Base-by-base conservation (phyloP, 1,140 invertebrate species). In the Helicoverpa armigera region DNA sequence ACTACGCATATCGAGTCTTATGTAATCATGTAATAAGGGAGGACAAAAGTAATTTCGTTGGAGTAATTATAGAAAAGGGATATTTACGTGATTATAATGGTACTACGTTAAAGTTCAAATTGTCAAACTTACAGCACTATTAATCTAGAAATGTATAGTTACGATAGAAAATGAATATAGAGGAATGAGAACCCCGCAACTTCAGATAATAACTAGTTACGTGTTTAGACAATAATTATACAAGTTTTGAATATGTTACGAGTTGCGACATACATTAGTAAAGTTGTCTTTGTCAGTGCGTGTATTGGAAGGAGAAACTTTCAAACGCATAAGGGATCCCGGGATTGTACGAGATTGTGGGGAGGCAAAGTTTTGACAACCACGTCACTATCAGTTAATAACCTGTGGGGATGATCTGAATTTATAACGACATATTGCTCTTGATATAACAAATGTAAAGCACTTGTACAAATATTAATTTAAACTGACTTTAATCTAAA, bases 331-430 rank as follows among this genome's bases (percentile, higher is more conserved):
- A 90, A 92, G 91, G 89, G 88, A 90, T 87, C 80, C 81, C 67
- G 82, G 88, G 58, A 31, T 29, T 29, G 11, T 29, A 60, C 35
- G 85, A 89, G 87, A 85, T 86, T 83, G 79, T 83, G 76, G 83
- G 83, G 83, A 58, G 83, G 84, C 67, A 83, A 92, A 93, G 88
- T 93, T 93, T 91, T 87, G 89, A 89, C 86, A 91, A 89, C 86
- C 86, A 85, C 87, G 90, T 92, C 90, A 92, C 91, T 92, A 92
- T 92, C 92, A 89, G 89, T 85, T 91, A 90, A 90, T 91, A 89
- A 88, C 84, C 83, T 86, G 79, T 83, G 78, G 85, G 84, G 82
- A 86, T 84, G 80, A 87, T 89, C 83, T 86, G 85, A 91, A 88
- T 90, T 89, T 86, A 83, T 90, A 88, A 88, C 85, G 82, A 85